Evolutionary conservation across 2,888 invertebrate genomes (phyloP), one percentile per base, ranked within the genome.

Genomic region (Eudemis profundana): DNA sequence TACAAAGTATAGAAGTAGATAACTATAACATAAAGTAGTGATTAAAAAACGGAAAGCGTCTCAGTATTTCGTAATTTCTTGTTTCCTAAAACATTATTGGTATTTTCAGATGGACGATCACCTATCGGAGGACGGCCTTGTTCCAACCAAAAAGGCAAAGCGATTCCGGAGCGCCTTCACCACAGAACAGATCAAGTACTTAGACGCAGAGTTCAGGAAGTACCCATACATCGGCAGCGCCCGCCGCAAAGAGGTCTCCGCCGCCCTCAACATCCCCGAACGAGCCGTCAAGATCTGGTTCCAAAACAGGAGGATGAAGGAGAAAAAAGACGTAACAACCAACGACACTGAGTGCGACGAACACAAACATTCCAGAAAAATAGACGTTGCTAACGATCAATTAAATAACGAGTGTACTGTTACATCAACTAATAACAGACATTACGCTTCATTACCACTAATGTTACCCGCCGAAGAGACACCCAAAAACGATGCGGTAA

Each of bases 271-370:
- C 51, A 92, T 97, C 8, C 91, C 94, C 0, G 96, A 97, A 76
- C 89, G 95, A 61, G 96, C 96, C 72, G 94, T 97, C 29, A 97
- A 97, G 82, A 95, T 97, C 62, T 97, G 97, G 97, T 97, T 97
- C 77, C 97, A 97, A 81, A 97, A 96, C 80, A 90, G 96, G 0
- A 87, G 96, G 4, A 97, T 96, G 96, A 95, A 94, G 71, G 91
- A 92, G 77, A 95, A 95, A 78, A 95, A 94, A 78, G 94, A 94
- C 67, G 80, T 19, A 2, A 66, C 62, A 12, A 69, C 14, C 14
- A 79, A 78, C 63, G 80, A 83, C 61, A 42, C 46, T 38, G 69
- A 70, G 69, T 59, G 69, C 40, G 75, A 78, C 56, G 72, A 76
- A 36, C 70, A 70, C 68, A 74, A 53, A 27, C 59, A 68, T 53